A percentile compares a stretch with the other conserved stretches of the same genome.
phyloP scores from a whole-genome alignment of 2,797 vertebrate species.

The Emys orbicularis region DNA sequence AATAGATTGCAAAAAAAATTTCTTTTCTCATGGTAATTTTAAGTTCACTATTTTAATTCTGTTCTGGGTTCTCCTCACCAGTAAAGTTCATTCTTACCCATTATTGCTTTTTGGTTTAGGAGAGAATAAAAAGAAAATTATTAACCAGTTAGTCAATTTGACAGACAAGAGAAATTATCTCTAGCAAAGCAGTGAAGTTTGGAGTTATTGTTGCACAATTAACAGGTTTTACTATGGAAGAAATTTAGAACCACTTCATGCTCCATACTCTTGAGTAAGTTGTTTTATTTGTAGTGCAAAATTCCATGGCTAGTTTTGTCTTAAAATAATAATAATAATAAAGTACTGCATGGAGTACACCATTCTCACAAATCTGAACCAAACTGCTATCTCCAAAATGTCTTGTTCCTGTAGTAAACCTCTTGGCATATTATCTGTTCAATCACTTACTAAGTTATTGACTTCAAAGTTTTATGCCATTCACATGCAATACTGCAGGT shows the following conservation, averaged over 20 bases:
- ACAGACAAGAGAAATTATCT: constrained; percentile 13
- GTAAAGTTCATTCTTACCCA: constrained; percentile 38
- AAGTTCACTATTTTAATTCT: constrained; percentile 43
- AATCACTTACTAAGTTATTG: constrained; percentile 30
- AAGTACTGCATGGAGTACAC: neutral
- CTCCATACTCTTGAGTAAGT: neutral
- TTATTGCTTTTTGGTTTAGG: constrained; percentile 28
- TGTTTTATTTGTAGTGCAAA: constrained; percentile 38
- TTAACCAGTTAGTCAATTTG: constrained; percentile 62
- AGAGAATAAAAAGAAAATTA: constrained; percentile 58
- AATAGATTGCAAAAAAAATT: constrained; percentile 63
- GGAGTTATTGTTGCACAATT: constrained; percentile 19
- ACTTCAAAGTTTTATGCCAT: constrained; percentile 21
- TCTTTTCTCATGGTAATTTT: constrained; percentile 16
- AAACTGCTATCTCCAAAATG: neutral
- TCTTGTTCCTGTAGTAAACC: neutral
- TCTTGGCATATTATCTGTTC: neutral
- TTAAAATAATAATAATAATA: neutral
- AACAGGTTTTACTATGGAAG: constrained; percentile 4
- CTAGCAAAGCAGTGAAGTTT: constrained; percentile 20
- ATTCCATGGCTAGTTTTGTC: neutral
- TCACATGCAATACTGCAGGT: neutral
- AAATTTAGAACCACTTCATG: constrained; percentile 5
- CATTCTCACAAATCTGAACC: neutral
- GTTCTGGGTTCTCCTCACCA: constrained; percentile 31